phyloP scores from a whole-genome alignment of 2,113 vertebrate species.

The Stercorarius parasiticus region DNA sequence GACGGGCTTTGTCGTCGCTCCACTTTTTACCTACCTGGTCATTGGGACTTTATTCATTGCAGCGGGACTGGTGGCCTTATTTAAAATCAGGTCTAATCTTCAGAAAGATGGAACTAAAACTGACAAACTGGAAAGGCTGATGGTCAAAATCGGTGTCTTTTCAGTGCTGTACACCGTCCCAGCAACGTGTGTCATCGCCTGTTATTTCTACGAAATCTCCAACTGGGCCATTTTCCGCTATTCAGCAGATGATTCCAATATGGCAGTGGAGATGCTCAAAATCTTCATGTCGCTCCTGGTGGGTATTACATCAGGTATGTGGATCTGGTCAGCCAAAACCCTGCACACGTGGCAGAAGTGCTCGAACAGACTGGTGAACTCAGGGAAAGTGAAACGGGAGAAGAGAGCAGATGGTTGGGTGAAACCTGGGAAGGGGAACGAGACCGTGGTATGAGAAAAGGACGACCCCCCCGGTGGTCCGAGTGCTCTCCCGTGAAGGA shows the following conservation, averaged over 20 bases:
- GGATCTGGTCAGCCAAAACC: constrained; percentile 99
- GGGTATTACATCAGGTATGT: constrained; percentile 98
- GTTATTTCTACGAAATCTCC: constrained; percentile 97
- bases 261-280: constrained; percentile 95
- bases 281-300: constrained; percentile 98
- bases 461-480: accelerated
- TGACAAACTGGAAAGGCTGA: constrained; percentile 95
- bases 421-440: constrained; percentile 91
- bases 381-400: constrained; percentile 84
- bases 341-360: constrained; percentile 98
- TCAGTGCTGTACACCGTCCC: constrained; percentile 98
- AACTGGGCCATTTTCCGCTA: constrained; percentile 91
- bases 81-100: constrained; percentile 98
- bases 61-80: constrained; percentile 93
- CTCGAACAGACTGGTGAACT: constrained; percentile 86
- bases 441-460: constrained; percentile 88
- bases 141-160: constrained; percentile 99
- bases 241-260: constrained; percentile 88
- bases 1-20: constrained; percentile 95
- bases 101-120: constrained; percentile 99
- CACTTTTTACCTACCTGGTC: constrained; percentile 93
- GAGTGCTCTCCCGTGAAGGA: not conserved
- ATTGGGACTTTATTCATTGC: constrained; percentile 97
- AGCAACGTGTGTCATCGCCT: constrained; percentile 94
- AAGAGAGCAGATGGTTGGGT: constrained; percentile 89